A percentile compares a stretch with the other conserved stretches of the same genome.
phyloP scores from a whole-genome alignment of 2,888 invertebrate genomes.

The Lasioglossum zephyrum region DNA sequence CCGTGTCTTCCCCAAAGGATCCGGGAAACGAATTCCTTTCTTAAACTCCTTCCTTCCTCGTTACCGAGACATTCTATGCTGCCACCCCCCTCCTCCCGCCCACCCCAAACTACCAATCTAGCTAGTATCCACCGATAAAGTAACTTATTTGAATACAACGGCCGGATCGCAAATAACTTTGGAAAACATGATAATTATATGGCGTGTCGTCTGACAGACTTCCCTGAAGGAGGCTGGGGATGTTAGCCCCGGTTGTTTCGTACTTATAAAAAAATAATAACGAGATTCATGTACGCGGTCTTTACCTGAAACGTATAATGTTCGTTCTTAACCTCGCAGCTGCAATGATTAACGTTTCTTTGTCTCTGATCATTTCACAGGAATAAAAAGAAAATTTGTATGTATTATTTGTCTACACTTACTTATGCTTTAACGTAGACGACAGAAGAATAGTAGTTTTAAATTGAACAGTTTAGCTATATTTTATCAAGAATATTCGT shows the following conservation, averaged over 20 bases:
- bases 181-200: slow-evolving; percentile 41
- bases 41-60: slow-evolving; percentile 65
- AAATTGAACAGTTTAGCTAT: no score
- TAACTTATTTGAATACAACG: slow-evolving; percentile 57
- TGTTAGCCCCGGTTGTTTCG: neutral
- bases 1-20: slow-evolving; percentile 59
- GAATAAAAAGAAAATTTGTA: no score
- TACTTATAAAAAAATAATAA: neutral
- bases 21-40: slow-evolving; percentile 63
- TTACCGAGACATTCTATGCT: slow-evolving; percentile 64
- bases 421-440: no score
- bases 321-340: neutral
- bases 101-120: slow-evolving; percentile 45
- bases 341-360: no score
- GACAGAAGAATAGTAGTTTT: no score
- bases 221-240: neutral
- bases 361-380: no score
- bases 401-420: no score
- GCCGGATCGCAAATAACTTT: slow-evolving; percentile 53
- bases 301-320: neutral
- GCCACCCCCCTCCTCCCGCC: neutral
- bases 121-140: slow-evolving; percentile 57
- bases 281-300: neutral
- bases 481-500: neutral
- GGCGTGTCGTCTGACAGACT: slow-evolving; percentile 6